Evolutionary conservation across 2,888 invertebrate species (phyloP).

Genomic region (Theristus sp.): DNA sequence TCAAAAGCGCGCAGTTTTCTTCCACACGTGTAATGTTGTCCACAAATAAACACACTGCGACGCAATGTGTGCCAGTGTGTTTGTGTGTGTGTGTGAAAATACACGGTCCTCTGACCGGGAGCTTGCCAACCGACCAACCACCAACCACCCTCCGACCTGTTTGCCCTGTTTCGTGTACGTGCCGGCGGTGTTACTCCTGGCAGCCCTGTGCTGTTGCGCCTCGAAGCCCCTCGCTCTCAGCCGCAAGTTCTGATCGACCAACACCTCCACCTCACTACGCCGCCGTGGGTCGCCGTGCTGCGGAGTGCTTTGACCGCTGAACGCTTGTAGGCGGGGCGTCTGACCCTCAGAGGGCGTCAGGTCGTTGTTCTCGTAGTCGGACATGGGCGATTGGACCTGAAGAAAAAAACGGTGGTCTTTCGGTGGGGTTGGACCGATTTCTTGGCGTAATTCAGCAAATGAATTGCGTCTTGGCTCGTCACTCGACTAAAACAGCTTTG

Average conservation of each 20-base stretch:
- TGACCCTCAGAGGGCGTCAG: background rate
- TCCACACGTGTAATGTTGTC: too few species aligned
- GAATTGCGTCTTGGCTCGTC: background rate
- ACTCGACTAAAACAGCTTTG: background rate
- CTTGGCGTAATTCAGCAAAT: background rate
- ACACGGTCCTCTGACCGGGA: too few species aligned
- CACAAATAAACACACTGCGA: too few species aligned
- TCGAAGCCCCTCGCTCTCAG: background rate
- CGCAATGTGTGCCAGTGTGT: too few species aligned
- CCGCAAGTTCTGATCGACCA: constrained; percentile 2
- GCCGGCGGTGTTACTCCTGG: background rate
- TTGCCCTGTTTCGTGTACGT: too few species aligned
- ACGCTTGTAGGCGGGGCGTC: background rate
- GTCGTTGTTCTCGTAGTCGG: constrained; percentile 16
- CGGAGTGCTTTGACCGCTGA: too few species aligned
- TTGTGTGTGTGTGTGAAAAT: too few species aligned
- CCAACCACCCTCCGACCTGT: too few species aligned
- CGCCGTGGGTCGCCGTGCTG: background rate
- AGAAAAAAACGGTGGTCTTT: background rate
- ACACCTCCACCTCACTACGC: background rate
- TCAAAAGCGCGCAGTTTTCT: too few species aligned
- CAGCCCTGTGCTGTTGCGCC: background rate
- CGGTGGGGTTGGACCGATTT: background rate
- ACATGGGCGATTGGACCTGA: constrained; percentile 10
- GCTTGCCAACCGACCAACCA: too few species aligned